Percentiles rank a stretch among this genome's conserved stretches.
Conservation (phyloP, 2,888 invertebrate species). For the Imbricaverruca yamaguchii region DNA sequence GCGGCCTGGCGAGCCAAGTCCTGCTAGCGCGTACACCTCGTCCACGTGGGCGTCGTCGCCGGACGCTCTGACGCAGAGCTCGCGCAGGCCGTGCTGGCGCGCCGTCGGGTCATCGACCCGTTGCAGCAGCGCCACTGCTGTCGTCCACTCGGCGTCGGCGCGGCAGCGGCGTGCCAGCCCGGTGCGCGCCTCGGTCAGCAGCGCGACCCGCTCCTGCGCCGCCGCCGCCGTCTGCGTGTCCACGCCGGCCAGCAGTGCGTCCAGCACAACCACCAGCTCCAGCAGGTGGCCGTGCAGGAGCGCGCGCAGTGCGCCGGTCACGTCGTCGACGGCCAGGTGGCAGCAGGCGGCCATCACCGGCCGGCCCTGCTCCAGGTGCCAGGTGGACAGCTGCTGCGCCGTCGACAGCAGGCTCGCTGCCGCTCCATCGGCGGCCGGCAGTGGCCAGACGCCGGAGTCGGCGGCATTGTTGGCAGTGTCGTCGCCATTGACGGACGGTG, state of each 20-base stretch:
- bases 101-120: background rate
- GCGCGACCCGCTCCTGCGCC: background rate
- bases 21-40: background rate
- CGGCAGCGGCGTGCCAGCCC: background rate
- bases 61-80: background rate
- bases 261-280: conserved; percentile 41
- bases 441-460: background rate
- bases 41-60: background rate
- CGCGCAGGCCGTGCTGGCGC: background rate
- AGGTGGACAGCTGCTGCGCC: conserved; percentile 37
- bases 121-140: background rate
- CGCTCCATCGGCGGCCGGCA: background rate
- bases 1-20: background rate
- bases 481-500: conserved; percentile 28
- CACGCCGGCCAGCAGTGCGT: conserved; percentile 26
- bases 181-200: conserved; percentile 19
- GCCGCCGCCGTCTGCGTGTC: background rate
- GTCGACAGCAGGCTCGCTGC: conserved; percentile 34
- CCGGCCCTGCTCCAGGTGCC: conserved; percentile 40
- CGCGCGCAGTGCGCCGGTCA: conserved; percentile 39
- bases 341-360: conserved; percentile 43
- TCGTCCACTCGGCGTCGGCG: background rate
- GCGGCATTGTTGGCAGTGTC: background rate
- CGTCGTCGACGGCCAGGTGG: conserved; percentile 41
- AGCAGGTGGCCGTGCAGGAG: conserved; percentile 42